phyloP scores from a whole-genome alignment of 2,113 vertebrate genomes.

The Sclerurus mexicanus region DNA sequence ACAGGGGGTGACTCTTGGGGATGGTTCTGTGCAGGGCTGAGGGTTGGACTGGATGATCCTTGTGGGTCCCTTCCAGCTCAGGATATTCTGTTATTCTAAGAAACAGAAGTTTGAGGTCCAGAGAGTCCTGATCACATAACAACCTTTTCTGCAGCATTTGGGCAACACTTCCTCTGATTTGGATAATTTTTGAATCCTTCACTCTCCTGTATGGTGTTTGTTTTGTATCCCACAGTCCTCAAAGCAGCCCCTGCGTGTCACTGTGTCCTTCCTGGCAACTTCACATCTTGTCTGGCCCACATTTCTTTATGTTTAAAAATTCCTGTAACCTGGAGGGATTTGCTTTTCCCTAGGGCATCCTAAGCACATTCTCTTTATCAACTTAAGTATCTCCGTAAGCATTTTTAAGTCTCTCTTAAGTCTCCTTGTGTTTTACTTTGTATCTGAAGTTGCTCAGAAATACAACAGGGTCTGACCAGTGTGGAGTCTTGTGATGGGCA shows the following conservation, averaged over 20 bases:
- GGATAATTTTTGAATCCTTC: neutral
- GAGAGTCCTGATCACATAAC: neutral
- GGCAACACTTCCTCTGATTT: rapidly evolving
- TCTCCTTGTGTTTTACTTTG: neutral
- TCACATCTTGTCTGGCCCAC: neutral
- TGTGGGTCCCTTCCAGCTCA: rapidly evolving
- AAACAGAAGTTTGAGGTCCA: neutral
- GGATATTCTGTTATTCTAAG: neutral
- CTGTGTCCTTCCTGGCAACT: neutral
- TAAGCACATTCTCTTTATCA: neutral
- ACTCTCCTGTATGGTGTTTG: rapidly evolving
- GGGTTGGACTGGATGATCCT: rapidly evolving
- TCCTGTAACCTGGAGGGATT: neutral
- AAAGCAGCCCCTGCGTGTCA: neutral
- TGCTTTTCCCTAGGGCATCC: neutral
- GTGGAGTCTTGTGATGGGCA: neutral
- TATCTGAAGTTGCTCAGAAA: neutral
- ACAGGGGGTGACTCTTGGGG: neutral
- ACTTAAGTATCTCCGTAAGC: neutral
- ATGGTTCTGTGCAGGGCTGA: neutral
- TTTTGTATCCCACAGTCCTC: neutral
- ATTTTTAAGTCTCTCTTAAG: neutral
- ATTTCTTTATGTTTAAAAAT: neutral
- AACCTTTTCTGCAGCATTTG: neutral
- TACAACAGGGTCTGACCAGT: neutral